Base-by-base conservation (phyloP, 2,113 vertebrate species). In the Thamnophis sirtalis region DNA sequence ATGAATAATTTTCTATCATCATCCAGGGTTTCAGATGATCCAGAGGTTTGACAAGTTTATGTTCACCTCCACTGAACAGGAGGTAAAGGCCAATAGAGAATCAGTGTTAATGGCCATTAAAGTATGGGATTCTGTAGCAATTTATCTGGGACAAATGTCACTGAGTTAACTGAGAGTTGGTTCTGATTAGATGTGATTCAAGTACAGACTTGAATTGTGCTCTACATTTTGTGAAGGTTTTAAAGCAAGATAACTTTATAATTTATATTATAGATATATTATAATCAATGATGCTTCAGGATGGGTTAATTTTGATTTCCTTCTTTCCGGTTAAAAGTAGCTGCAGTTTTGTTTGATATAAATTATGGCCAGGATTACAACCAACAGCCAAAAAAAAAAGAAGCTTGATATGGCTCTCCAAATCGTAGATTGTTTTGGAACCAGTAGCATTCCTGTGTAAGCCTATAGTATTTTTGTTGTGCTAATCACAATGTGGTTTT, bases 21-120 rank as follows among this genome's bases (percentile, higher is more conserved):
- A 94, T 93, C 63, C 51, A 92, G 38, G 19, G 94, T 50, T 88
- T 33, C 87, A 93, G 91, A 94, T 50, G 92, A 95, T 93, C 86
- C 93, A 87, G 86, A 93, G 93, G 91, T 68, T 93, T 91, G 86
- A 80, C 90, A 95, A 80, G 91, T 86, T 53, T 88, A 89, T 49
- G 91, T 96, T 96, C 91, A 88, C 51, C 87, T 96, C 96, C 94
- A 94, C 94, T 94, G 86, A 95, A 95, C 91, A 87, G 95, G 92
- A 93, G 60, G 51, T 43, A 94, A 90, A 97, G 94, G 9, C 21
- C 49, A 53, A 51, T 26, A 7, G 13, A 43, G 26, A 87, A 48
- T 26, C 13, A 80, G 6, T 48, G 60, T 80, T 80, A 73, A 80
- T 80, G 84, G 19, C 15, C 21, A 49, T 86, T 63, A 63, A n/a